phyloP scores from a whole-genome alignment of 2,797 vertebrate species.

The Gymnothorax reevesii region DNA sequence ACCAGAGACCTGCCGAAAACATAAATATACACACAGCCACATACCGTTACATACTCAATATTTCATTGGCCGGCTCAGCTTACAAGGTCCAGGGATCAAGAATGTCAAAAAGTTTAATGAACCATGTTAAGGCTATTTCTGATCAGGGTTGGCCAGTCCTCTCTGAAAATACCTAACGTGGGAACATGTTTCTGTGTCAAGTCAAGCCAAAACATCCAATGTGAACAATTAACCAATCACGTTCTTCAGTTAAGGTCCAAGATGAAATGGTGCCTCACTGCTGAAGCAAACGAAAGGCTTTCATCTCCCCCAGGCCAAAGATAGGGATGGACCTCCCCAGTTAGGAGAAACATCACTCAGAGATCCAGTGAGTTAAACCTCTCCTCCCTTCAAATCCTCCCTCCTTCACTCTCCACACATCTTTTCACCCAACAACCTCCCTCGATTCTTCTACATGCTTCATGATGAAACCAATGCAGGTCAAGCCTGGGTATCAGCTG shows the following conservation, averaged over 20 bases:
- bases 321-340: no score
- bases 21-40: not conserved
- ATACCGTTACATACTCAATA: not conserved
- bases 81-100: not conserved
- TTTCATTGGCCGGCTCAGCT: no score
- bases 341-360: not conserved
- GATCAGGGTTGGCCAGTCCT: no score
- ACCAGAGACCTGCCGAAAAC: slow-evolving; percentile 83
- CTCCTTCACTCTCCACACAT: not conserved
- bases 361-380: not conserved
- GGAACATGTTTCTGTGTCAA: no score
- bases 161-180: no score
- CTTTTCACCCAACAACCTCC: not conserved
- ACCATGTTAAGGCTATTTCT: not conserved
- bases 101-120: not conserved
- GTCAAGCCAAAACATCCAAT: no score
- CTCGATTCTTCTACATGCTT: not conserved
- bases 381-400: not conserved
- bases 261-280: no score
- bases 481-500: slow-evolving; percentile 34
- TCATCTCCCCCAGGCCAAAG: no score
- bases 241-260: no score
- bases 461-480: slow-evolving; percentile 29
- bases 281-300: no score
- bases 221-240: no score